These are phyloP conservation scores for Linnaemya tessellans DNA, from an alignment of 2,888 invertebrate species.

Conservation along the genomic window DNA sequence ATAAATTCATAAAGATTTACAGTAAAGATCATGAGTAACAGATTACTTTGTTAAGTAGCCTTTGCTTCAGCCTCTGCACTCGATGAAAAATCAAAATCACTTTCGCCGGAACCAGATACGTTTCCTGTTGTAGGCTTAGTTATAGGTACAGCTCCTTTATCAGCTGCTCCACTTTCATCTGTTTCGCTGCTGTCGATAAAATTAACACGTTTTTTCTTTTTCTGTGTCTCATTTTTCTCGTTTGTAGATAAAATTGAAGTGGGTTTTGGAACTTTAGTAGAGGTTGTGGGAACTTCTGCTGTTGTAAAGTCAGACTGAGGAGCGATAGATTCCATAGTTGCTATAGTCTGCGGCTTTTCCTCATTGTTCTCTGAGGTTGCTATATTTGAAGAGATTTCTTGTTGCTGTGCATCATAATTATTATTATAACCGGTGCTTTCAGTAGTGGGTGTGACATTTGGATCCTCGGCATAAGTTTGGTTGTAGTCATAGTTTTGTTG, in stretches of 20 bases:
- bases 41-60: constrained; percentile 51
- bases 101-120: constrained; percentile 77
- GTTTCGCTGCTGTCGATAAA: constrained; percentile 83
- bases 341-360: constrained; percentile 12
- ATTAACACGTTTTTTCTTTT: constrained; percentile 83
- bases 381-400: constrained; percentile 11
- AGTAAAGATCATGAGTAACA: constrained; percentile 38
- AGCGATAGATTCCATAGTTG: constrained; percentile 18
- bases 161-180: constrained; percentile 80
- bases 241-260: constrained; percentile 78
- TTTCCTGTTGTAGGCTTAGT: constrained; percentile 49
- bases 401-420: constrained; percentile 49
- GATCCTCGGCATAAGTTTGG: constrained; percentile 56
- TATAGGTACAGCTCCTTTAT: constrained; percentile 73
- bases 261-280: constrained; percentile 71
- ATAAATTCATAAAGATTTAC: constrained; percentile 25
- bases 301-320: constrained; percentile 8
- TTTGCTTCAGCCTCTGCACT: constrained; percentile 74
- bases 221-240: constrained; percentile 79
- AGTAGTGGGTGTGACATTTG: background rate
- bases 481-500: constrained; percentile 65
- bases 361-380: constrained; percentile 1
- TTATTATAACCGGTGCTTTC: constrained; percentile 35
- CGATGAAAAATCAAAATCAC: constrained; percentile 83
- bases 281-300: constrained; percentile 31